A percentile compares a stretch with the other conserved stretches of the same genome.
Conservation (phyloP, 2,888 invertebrate genomes). For the Papilio elwesi region DNA sequence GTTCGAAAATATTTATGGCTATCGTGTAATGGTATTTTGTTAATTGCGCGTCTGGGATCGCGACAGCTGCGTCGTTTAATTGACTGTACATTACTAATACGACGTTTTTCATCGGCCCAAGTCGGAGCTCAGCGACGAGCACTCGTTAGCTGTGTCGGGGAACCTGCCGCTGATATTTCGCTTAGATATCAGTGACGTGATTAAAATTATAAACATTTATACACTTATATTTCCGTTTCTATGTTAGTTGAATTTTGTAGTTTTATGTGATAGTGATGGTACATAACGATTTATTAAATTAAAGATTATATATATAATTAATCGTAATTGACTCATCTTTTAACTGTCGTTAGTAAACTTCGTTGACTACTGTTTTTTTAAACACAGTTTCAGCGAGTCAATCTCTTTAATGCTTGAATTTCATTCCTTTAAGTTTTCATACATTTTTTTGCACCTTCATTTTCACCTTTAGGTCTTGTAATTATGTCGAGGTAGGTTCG, state of each 20-base stretch:
- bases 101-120: slow-evolving; percentile 28
- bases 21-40: slow-evolving; percentile 68
- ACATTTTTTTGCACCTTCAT: too few species aligned
- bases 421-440: too few species aligned
- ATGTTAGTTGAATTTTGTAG: neutral
- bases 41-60: slow-evolving; percentile 69
- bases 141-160: slow-evolving; percentile 27
- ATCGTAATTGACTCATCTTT: neutral
- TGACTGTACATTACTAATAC: slow-evolving; percentile 49
- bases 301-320: neutral
- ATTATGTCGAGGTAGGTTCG: too few species aligned
- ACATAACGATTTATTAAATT: neutral
- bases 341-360: neutral
- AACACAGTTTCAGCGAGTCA: too few species aligned
- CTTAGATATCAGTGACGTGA: slow-evolving; percentile 29
- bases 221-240: slow-evolving; percentile 8
- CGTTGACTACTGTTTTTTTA: neutral
- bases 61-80: slow-evolving; percentile 77
- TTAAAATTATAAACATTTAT: slow-evolving; percentile 17
- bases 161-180: slow-evolving; percentile 21
- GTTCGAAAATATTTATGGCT: slow-evolving; percentile 77
- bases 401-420: too few species aligned
- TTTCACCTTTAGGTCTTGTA: too few species aligned
- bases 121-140: slow-evolving; percentile 10
- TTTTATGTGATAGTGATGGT: neutral